phyloP scores from a whole-genome alignment of 1,140 invertebrate species.

The Drosophila pachea region DNA sequence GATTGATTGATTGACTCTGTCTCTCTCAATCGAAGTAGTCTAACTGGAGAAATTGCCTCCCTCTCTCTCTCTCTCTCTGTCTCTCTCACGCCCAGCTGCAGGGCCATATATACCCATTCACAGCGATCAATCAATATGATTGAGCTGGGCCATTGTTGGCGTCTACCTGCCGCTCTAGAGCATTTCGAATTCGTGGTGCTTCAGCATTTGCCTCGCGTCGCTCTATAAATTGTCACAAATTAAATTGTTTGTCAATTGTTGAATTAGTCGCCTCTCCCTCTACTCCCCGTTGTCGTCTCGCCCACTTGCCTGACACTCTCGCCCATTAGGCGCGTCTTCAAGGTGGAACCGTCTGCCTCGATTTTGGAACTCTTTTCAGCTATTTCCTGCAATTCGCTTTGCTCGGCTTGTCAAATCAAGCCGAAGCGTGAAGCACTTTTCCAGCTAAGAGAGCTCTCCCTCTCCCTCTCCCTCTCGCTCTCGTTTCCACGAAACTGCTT shows the following conservation, averaged over 20 bases:
- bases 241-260: slow-evolving; percentile 58
- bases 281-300: slow-evolving; percentile 13
- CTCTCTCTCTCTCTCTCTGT: no score
- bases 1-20: no score
- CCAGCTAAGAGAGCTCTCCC: background rate
- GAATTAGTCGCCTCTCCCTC: slow-evolving; percentile 9
- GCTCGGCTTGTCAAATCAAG: slow-evolving; percentile 37
- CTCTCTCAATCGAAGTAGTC: no score
- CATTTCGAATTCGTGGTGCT: background rate
- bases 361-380: slow-evolving; percentile 27
- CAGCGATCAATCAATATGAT: background rate
- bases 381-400: slow-evolving; percentile 69
- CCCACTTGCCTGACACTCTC: slow-evolving; percentile 2
- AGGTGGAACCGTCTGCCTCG: slow-evolving; percentile 63
- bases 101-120: no score
- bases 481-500: slow-evolving; percentile 20
- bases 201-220: background rate
- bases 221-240: slow-evolving; percentile 58
- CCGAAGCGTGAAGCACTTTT: slow-evolving; percentile 34
- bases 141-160: background rate
- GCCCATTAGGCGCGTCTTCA: slow-evolving; percentile 57
- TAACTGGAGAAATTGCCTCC: no score
- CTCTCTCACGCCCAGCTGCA: no score
- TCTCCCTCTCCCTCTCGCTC: background rate
- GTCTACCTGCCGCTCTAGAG: no score